Evolutionary conservation across 37 sponge, comb jelly and placozoan species (phyloP), one percentile per base, ranked within the genome.

Genomic region (Eunapius fragilis): DNA sequence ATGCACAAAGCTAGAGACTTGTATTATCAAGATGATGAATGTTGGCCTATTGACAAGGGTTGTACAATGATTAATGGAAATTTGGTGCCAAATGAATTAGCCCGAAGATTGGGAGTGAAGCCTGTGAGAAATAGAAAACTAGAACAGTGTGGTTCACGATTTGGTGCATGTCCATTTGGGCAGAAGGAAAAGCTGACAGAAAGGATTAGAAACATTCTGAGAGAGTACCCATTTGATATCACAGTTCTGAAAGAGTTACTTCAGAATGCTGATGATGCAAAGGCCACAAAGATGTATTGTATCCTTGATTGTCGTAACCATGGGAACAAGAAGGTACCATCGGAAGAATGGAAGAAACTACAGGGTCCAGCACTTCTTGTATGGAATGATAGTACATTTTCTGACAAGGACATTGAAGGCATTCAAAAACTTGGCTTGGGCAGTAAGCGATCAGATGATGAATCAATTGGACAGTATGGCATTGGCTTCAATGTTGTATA

Each of bases 261-360:
- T 2, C 89, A 88, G 45, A 88, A 88, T 82, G 89, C 89, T 68
- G 89, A 89, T 89, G 90, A 89, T 89, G 90, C 90, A 2, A 76
- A 67, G 70, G 89, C 89, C 24, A 77, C 84, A 25, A 68, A 82
- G 31, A 67, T 88, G 78, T 82, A 26, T 36, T 23, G 83, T 35
- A 83, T 88, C 19, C 75, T 88, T 10, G 89, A 88, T 48, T 49
- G 85, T n/a, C 77, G 89, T 25, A 67, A 50, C 23, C 84, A 88
- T 82, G 67, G 71, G 23, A 76, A 27, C 10, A 17, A 58, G 17
- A 74, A 25, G 32, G 45, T 88, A 1, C 75, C 70, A 4, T 76
- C 77, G 17, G 49, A 25, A 19, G 72, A 77, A 70, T 83, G 84
- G 84, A 83, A 77, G 31, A 32, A 83, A 13, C 47, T 83, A 31